Base-by-base conservation (phyloP, 2,888 invertebrate genomes). In the Sphecodes monilicornis region DNA sequence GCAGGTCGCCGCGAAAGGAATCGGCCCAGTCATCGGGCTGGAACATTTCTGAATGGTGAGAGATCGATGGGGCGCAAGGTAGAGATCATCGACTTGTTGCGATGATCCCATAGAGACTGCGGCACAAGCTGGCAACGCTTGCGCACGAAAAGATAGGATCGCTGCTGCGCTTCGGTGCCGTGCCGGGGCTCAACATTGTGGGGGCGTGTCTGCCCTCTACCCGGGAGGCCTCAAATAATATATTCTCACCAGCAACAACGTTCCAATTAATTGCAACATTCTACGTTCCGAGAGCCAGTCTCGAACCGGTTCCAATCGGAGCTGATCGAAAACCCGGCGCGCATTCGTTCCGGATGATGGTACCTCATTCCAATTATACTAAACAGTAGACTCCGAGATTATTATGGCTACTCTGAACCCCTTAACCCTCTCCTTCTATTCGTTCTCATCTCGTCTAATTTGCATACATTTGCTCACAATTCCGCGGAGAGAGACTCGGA, bases 221-320 rank as follows among this genome's bases (percentile, higher is more conserved):
- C 64, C 76, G 80, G 54, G 43, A 50, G 46, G 16, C 46, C 71
- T 76, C 13, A 32, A 66, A 79, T 46, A 73, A 46, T 79, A 78
- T 74, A 82, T 60, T 71, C 86, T 78, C 73, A 64, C 54, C 76
- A 72, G 41, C 86, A 78, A 73, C 78, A 41, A 73, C 43, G 66
- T 66, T 66, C 41, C 77, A 60, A 78, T 72, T 76, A 80, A 78
- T 83, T 71, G 78, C 78, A 46, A 76, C 83, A 39, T 76, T 69
- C 36, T 76, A 69, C 36, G 29, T 68, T 66, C 26, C 41, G 41
- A 39, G 50, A 83, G 69, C 76, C 54, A 76, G 43, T 82, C 75
- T 43, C 71, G 57, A 57, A 57, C 57, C 57, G 57, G 57, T 57
- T 57, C 13, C 57, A 26, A 26, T 26, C 57, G 57, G 57, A 26